Conservation (phyloP, 2,113 vertebrate genomes). For the Gymnobelideus leadbeateri region DNA sequence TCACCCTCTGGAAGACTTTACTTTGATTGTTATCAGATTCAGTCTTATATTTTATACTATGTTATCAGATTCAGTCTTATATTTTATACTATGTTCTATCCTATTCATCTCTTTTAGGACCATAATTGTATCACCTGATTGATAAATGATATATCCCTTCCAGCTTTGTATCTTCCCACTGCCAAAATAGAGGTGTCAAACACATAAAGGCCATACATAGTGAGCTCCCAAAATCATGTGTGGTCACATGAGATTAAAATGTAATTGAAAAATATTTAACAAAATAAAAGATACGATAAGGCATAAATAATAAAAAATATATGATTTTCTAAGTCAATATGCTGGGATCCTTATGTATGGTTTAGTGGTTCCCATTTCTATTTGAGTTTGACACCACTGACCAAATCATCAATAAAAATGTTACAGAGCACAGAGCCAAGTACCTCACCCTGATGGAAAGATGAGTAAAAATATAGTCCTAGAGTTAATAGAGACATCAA, state of each 20-base stretch:
- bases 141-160: neutral
- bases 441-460: neutral
- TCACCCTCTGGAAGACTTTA: neutral
- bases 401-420: neutral
- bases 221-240: neutral
- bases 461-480: fast-evolving
- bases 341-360: neutral
- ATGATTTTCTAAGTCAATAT: neutral
- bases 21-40: neutral
- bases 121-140: neutral
- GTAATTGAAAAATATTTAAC: neutral
- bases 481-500: fast-evolving
- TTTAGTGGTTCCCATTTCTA: neutral
- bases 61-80: neutral
- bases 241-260: neutral
- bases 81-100: neutral
- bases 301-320: neutral
- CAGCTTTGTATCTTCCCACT: neutral
- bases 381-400: neutral
- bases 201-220: neutral
- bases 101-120: neutral
- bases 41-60: neutral
- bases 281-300: neutral
- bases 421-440: neutral
- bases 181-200: neutral